Evolutionary conservation across 2,888 invertebrate genomes (phyloP), one percentile per base, ranked within the genome.

Genomic region (Anagyrus pseudococci): DNA sequence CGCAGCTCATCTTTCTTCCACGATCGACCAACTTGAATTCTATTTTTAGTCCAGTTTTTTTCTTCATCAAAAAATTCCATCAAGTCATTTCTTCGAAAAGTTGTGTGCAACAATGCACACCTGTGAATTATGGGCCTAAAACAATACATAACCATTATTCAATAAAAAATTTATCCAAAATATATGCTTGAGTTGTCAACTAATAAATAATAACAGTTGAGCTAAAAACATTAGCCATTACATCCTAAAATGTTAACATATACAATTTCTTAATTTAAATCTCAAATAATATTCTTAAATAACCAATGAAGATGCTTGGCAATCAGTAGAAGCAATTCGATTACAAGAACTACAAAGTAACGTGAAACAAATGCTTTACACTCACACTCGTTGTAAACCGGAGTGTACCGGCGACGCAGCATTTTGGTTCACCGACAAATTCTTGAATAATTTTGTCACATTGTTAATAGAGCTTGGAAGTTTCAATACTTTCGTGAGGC

Each of bases 1-100:
- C 99, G 85, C 20, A 99, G 83, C 81, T 99, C 99, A 68, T 96
- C 96, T 59, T 85, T 80, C 65, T 83, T 89, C 98, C 98, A 98
- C 4, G 92, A 87, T 71, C 97, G 85, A 2, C 98, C 96, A 55
- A 88, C 87, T 83, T 87, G 88, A 7, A 97, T 86, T 75, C 88
- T 87, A 29, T 83, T 82, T 78, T 87, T 88, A 33, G 86, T 87
- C 94, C 94, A 97, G 81, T 96, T 92, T 70, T 91, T 90, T 74
- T 90, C 85, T 20, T 85, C 83, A 78, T 96, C 97, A 76, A 97
- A 96, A 81, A 97, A 97, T 80, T 95, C 93, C 90, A 91, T 91
- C 49, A 94, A 79, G 76, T 86, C 87, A 67, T 78, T 71, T 44
- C 73, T 75, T 41, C 74, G 72, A 44, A 73, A 70, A 8, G 86